phyloP scores from a whole-genome alignment of 2,797 vertebrate genomes.

The Acipenser transmontanus region DNA sequence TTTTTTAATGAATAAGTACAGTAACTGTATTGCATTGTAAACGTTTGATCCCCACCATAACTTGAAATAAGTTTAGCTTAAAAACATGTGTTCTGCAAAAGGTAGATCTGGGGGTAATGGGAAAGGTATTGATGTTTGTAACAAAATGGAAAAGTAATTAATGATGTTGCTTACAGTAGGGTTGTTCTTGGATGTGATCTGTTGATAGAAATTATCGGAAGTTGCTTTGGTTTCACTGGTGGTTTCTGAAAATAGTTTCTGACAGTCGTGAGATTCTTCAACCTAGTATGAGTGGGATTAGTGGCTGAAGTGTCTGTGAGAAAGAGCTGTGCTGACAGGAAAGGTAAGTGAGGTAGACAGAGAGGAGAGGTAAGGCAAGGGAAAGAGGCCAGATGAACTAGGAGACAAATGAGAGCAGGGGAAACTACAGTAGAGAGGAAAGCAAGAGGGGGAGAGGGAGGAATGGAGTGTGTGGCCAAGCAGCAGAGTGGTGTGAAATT shows the following conservation, averaged over 20 bases:
- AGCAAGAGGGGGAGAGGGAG: not conserved
- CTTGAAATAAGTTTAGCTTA: no score
- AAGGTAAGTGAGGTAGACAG: no score
- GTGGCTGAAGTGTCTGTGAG: not conserved
- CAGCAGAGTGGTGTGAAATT: no score
- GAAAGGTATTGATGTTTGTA: conserved; percentile 35
- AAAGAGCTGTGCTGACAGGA: conserved; percentile 1
- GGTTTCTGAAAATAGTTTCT: not conserved
- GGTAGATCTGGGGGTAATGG: no score
- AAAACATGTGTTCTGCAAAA: not conserved
- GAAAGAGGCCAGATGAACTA: not conserved
- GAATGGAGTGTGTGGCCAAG: no score
- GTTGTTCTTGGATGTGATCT: not conserved
- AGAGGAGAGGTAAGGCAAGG: not conserved
- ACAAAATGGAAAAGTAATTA: conserved; percentile 26
- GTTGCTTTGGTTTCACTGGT: not conserved
- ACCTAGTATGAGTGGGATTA: no score
- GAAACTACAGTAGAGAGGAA: not conserved
- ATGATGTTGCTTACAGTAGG: not conserved
- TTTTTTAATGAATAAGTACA: no score
- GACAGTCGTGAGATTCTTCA: not conserved
- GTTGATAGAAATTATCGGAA: not conserved
- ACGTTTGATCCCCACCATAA: no score
- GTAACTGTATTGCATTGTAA: no score
- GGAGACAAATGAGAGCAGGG: no score